phyloP scores from a whole-genome alignment of 2,888 invertebrate species.

The Sinotaia quadrata region DNA sequence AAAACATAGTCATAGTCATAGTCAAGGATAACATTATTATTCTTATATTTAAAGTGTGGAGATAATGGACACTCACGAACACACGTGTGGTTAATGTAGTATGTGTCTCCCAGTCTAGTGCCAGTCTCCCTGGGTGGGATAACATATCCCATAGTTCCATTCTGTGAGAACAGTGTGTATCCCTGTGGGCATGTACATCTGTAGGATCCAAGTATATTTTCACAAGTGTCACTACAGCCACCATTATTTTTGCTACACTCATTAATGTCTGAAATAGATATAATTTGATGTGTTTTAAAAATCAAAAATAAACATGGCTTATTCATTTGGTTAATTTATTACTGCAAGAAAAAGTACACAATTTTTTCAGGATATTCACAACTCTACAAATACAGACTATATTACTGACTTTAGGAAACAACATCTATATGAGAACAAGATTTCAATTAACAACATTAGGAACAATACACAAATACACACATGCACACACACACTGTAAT shows the following conservation, averaged over 20 bases:
- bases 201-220: slow-evolving; percentile 38
- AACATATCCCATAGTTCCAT: slow-evolving; percentile 90
- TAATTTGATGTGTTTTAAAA: no score
- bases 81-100: slow-evolving; percentile 93
- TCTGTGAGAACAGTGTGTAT: slow-evolving; percentile 86
- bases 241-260: slow-evolving; percentile 39
- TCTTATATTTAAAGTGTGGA: background rate
- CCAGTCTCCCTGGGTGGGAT: slow-evolving; percentile 89
- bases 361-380: no score
- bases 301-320: no score
- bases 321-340: no score
- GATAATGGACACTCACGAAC: slow-evolving; percentile 76
- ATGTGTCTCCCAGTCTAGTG: slow-evolving; percentile 88
- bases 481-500: no score
- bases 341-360: no score
- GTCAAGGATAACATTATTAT: background rate
- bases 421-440: no score
- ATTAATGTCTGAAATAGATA: slow-evolving; percentile 39
- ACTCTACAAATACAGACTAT: no score
- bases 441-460: no score
- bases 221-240: slow-evolving; percentile 40
- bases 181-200: slow-evolving; percentile 90
- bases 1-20: background rate
- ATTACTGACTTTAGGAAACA: no score
- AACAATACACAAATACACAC: no score